Base-by-base conservation (phyloP, 1,140 invertebrate species). In the Rhizoglyphus robini region DNA sequence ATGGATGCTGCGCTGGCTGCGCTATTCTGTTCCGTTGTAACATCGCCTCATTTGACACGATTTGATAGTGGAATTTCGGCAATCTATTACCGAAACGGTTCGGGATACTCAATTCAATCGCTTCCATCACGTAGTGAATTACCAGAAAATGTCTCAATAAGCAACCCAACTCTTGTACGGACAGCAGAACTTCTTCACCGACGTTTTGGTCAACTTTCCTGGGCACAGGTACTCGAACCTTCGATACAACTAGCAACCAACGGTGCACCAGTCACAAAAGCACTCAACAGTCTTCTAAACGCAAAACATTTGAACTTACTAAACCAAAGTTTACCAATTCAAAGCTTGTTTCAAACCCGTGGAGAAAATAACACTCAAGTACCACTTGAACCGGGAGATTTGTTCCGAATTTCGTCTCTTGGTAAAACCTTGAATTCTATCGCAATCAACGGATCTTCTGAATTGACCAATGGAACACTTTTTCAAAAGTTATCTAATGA, bases 31-130 rank as follows among this genome's bases (percentile, higher is more conserved):
- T 30, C 63, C 46, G 25, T 65, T 38, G 41, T 65, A 15, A 20
- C 48, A 63, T 63, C 67, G 47, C 46, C 67, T 57, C 64, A 68
- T 65, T 57, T 68, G 59, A 49, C 58, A n/a, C 15, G 58, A 3
- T 34, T 60, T 46, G 58, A 60, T 46, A 34, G 27, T 27, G 58
- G 32, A n/a, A n/a, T 60, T 27, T 8, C 15, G 8, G 51, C 8
- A 25, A 25, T 54, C 20, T 32, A 54, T 32, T 20, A 54, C 51
- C 23, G 51, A 25, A 15, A 23, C 13, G 48, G 48, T 3, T 11
- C 11, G 13, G 48, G 13, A 20, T 25, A 51, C 29, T 51, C 48
- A 27, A 3, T 20, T 51, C 58, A 34, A 34, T 38, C 58, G 2
- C 13, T 27, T 34, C 15, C 3, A 60, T n/a, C 15, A 27, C 2